phyloP scores from a whole-genome alignment of 2,888 invertebrate species.

The Eilema sororculum region DNA sequence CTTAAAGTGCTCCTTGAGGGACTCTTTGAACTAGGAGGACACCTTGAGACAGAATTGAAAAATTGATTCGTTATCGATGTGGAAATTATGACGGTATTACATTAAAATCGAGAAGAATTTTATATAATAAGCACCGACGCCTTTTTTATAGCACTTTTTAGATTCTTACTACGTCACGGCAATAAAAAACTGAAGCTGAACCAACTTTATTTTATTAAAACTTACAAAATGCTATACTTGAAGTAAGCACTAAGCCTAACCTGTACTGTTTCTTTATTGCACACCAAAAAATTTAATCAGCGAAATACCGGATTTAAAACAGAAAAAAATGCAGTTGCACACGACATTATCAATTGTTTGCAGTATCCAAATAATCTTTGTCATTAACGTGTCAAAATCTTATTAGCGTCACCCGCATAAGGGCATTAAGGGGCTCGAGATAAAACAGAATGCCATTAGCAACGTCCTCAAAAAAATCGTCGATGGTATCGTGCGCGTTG shows the following conservation, averaged over 20 bases:
- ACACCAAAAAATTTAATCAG: neutral
- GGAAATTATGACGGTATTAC: constrained; percentile 5
- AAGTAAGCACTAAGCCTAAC: neutral
- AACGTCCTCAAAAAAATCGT: constrained; percentile 73
- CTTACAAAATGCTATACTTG: neutral
- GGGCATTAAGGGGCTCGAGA: constrained; percentile 82
- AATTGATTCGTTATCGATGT: constrained; percentile 77
- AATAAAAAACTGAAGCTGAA: neutral
- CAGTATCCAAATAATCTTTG: constrained; percentile 62
- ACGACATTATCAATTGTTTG: constrained; percentile 31
- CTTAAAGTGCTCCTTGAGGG: constrained; percentile 66
- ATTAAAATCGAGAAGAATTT: neutral
- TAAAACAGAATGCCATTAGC: constrained; percentile 86
- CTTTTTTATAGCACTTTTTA: neutral
- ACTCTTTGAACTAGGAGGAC: constrained; percentile 69
- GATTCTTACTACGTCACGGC: neutral
- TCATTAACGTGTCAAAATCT: constrained; percentile 85
- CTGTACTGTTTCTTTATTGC: too few relatives aligned
- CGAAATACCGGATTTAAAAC: neutral
- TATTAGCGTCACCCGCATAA: constrained; percentile 85
- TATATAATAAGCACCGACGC: neutral
- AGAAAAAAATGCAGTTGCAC: neutral
- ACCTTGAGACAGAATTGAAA: constrained; percentile 80
- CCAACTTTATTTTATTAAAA: too few relatives aligned
- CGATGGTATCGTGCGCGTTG: constrained; percentile 79